A percentile compares a stretch with the other conserved stretches of the same genome.
These are phyloP conservation scores for Hystrix cristata DNA, from an alignment of 2,113 vertebrate genomes.

Conservation along the genomic window DNA sequence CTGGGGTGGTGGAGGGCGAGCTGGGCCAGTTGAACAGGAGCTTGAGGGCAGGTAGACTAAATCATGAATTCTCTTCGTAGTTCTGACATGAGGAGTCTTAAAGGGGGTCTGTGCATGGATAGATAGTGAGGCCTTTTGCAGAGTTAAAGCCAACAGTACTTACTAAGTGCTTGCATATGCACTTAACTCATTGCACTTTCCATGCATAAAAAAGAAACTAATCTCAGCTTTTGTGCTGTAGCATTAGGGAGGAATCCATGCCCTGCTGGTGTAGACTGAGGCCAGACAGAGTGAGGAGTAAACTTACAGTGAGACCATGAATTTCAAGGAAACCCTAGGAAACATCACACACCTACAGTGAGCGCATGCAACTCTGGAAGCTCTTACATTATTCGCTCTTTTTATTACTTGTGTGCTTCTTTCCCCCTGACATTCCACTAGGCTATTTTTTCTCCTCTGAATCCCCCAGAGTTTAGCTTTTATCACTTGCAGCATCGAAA, in stretches of 20 bases:
- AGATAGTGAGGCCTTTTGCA: not conserved
- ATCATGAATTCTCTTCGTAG: not conserved
- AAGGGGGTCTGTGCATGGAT: accelerated
- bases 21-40: not conserved
- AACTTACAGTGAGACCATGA: not conserved
- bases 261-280: not conserved
- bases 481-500: conserved; percentile 58
- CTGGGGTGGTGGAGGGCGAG: not conserved
- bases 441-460: conserved; percentile 54
- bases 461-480: conserved; percentile 61
- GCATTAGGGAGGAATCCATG: accelerated
- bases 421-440: conserved; percentile 25
- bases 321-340: conserved; percentile 20
- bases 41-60: not conserved
- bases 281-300: not conserved
- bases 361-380: not conserved
- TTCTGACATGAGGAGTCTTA: not conserved
- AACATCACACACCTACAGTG: not conserved
- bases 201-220: not conserved
- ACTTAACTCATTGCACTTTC: not conserved
- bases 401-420: conserved; percentile 39
- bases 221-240: not conserved
- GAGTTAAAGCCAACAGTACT: not conserved
- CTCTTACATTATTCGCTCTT: conserved; percentile 66
- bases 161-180: not conserved